Evolutionary conservation across 2,113 vertebrate genomes (phyloP), one percentile per base, ranked within the genome.

Genomic region (Onychostruthus taczanowskii): DNA sequence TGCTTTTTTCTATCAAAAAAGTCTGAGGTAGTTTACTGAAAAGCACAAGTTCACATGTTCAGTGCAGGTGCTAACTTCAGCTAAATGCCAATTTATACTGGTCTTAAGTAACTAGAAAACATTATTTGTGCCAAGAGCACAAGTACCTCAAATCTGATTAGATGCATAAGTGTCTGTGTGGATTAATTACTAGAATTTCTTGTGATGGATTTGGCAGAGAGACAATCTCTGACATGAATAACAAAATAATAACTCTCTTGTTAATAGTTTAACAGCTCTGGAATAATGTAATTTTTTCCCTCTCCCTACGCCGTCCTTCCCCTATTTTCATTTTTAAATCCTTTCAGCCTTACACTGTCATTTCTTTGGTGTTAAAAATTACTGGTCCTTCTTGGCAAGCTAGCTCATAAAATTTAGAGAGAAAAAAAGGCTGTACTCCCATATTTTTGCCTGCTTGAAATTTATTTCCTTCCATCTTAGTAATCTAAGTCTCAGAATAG

Each of bases 151-250:
- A 89, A 95, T 95, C 82, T 96, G 75, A 97, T 95, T 86, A 94
- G 81, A 92, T 85, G 49, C 30, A 10, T 76, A 86, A 78, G 66
- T 91, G 46, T 84, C 95, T 96, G 93, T 93, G 75, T 72, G 95
- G 95, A 97, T 95, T 97, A 97, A 97, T 97, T 96, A 97, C 82
- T 66, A 61, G 73, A 37, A 94, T 90, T 89, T 94, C 63, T 91
- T 93, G 31, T 49, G 49, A 43, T 79, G 22, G 16, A 84, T 73
- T 90, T 96, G 93, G 94, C 92, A 96, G 63, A 76, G 41, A 64
- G 39, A 63, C 44, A 80, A 35, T 78, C 49, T 74, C 88, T 19
- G 26, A 91, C 8, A 31, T 64, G 41, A 81, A 59, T 58, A 39
- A 39, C 26, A 55, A 76, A 75, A 87, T 67, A 89, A 61, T 5